Percentiles rank a stretch among this genome's conserved stretches.
These are phyloP conservation scores for Scyliorhinus canicula DNA, from an alignment of 2,797 vertebrate species.

Conservation along the genomic window DNA sequence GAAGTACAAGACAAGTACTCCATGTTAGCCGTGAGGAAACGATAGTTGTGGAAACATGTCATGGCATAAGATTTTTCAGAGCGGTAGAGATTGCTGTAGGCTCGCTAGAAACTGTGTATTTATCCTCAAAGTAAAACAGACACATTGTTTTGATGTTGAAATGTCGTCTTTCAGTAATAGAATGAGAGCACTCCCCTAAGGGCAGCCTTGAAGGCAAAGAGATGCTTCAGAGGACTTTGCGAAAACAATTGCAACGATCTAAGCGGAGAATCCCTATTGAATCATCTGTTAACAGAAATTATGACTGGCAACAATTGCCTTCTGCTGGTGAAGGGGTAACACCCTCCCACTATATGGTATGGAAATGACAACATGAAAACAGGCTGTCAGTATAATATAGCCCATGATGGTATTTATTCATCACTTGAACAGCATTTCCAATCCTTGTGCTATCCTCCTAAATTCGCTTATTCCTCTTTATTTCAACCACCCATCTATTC, in stretches of 20 bases:
- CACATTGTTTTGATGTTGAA: constrained; percentile 1
- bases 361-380: background rate
- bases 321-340: background rate
- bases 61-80: background rate
- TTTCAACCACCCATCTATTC: background rate
- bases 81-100: background rate
- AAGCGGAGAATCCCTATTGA: background rate
- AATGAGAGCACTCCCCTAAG: background rate
- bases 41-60: background rate
- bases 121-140: background rate
- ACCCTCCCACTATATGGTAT: background rate
- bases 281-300: background rate
- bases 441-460: background rate
- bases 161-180: background rate
- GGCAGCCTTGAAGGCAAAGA: background rate
- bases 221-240: background rate
- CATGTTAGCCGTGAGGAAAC: background rate
- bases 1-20: background rate
- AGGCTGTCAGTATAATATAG: too few species aligned
- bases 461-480: background rate
- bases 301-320: background rate
- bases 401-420: too few species aligned
- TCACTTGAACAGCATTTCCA: background rate
- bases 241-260: background rate
- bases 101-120: background rate